These are phyloP conservation scores for Spinibarbus caldwelli DNA, from an alignment of 2,797 vertebrate species.

Conservation along the genomic window DNA sequence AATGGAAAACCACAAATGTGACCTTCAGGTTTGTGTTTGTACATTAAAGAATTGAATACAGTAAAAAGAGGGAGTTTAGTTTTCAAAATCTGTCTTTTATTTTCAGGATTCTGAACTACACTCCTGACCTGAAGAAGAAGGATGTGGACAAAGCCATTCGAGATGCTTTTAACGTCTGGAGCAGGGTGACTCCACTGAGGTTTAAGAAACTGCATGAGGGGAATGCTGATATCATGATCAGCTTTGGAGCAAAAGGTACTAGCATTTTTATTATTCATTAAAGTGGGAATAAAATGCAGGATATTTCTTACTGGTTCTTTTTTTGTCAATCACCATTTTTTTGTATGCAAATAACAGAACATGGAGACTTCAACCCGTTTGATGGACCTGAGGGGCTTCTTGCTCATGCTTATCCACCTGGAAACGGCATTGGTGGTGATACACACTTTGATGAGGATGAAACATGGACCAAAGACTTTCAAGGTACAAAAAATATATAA, in stretches of 20 bases:
- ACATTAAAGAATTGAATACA: not conserved
- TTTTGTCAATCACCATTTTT: slow-evolving; percentile 33
- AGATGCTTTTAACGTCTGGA: slow-evolving; percentile 90
- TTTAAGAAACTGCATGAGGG: slow-evolving; percentile 86
- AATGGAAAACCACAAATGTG: slow-evolving; percentile 85
- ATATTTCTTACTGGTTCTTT: not conserved
- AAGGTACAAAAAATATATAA: slow-evolving; percentile 73
- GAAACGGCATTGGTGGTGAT: slow-evolving; percentile 89
- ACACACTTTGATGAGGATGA: slow-evolving; percentile 98
- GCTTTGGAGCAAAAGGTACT: slow-evolving; percentile 88
- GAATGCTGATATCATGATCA: slow-evolving; percentile 94
- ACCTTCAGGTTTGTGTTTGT: slow-evolving; percentile 87
- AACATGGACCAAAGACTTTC: slow-evolving; percentile 88
- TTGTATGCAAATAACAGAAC: slow-evolving; percentile 76
- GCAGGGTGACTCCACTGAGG: slow-evolving; percentile 89
- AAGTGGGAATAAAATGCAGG: not conserved
- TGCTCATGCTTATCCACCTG: slow-evolving; percentile 94
- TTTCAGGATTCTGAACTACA: slow-evolving; percentile 92
- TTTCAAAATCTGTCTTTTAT: not conserved
- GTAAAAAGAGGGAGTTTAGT: not conserved
- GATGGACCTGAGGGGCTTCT: slow-evolving; percentile 92
- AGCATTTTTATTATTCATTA: not conserved
- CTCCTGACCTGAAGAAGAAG: slow-evolving; percentile 83
- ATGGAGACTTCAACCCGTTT: slow-evolving; percentile 93
- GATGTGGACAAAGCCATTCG: slow-evolving; percentile 88